Evolutionary conservation across 2,113 vertebrate species (phyloP), one percentile per base, ranked within the genome.

Genomic region (Esox niger): DNA sequence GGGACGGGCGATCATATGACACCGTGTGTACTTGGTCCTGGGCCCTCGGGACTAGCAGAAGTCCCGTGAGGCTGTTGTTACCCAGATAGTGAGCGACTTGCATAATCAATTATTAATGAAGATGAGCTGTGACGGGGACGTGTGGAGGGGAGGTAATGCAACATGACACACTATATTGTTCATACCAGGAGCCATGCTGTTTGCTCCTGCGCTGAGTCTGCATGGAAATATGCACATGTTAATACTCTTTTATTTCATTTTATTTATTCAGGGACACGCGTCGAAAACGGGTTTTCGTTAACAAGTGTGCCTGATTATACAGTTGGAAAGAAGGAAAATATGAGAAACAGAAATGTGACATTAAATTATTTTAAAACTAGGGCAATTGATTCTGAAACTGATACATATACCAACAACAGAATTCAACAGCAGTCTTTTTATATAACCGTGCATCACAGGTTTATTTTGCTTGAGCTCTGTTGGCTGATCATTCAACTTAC

Each of bases 91-190:
- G 65, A 76, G 70, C 52, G 68, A 58, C 77, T 74, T 73, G 69
- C 66, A 71, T 83, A 79, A 88, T 77, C 73, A 80, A 32, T 81
- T 46, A 61, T 81, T 88, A 88, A 88, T 81, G 78, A 88, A 66
- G 65, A 79, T 46, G 55, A 67, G 67, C 70, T 66, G 74, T 62
- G 3, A 29, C 47, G 58, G 62, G 63, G 56, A 52, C 7, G 49
- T 23, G 57, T 60, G 8, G 30, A 15, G 15, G 29, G 33, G 31
- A 46, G 81, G 66, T 86, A 88, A 90, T 81, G 46, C 67, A 68
- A 78, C 55, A 38, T 86, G 87, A 88, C 87, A 79, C n/a, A n/a
- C n/a, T 86, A 76, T 83, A 80, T 81, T 84, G 73, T 75, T 77
- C 71, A 26, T 88, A 71, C n/a, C 66, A 82, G 79, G 82, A 25